Conservation (phyloP, 2,888 invertebrate genomes). For the Asteroscopus sphinx region DNA sequence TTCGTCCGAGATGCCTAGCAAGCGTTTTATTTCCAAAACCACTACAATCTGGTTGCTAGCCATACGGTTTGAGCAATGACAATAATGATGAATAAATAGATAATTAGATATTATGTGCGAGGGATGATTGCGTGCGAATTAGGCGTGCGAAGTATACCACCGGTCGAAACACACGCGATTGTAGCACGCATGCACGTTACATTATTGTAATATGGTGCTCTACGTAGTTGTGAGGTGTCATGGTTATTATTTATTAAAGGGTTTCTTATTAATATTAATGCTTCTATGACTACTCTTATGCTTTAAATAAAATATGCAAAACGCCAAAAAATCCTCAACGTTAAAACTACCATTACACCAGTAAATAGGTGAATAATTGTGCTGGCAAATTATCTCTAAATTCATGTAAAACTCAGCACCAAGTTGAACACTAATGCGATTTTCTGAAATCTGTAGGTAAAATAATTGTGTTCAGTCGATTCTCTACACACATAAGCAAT, state of each 20-base stretch:
- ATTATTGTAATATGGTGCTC: slow-evolving; percentile 23
- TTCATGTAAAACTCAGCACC: too few species aligned
- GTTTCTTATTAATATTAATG: background rate
- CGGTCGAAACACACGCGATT: slow-evolving; percentile 78
- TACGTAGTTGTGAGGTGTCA: slow-evolving; percentile 46
- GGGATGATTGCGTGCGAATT: slow-evolving; percentile 74
- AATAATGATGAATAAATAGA: slow-evolving; percentile 41
- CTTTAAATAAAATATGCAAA: too few species aligned
- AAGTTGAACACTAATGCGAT: too few species aligned
- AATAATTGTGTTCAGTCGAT: too few species aligned
- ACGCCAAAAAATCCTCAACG: too few species aligned
- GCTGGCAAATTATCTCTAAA: too few species aligned
- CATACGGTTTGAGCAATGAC: slow-evolving; percentile 18
- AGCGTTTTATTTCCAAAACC: background rate
- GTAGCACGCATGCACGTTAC: slow-evolving; percentile 58
- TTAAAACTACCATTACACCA: too few species aligned
- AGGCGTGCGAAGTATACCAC: slow-evolving; percentile 82
- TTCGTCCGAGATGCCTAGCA: too few species aligned
- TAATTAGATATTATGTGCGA: slow-evolving; percentile 44
- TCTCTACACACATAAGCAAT: too few species aligned
- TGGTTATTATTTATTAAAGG: slow-evolving; percentile 30
- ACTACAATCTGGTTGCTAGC: background rate
- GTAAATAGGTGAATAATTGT: too few species aligned
- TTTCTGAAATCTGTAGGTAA: too few species aligned
- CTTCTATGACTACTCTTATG: too few species aligned